Evolutionary conservation across 2,797 vertebrate genomes (phyloP), one percentile per base, ranked within the genome.

Genomic region (Lutjanus campechanus): DNA sequence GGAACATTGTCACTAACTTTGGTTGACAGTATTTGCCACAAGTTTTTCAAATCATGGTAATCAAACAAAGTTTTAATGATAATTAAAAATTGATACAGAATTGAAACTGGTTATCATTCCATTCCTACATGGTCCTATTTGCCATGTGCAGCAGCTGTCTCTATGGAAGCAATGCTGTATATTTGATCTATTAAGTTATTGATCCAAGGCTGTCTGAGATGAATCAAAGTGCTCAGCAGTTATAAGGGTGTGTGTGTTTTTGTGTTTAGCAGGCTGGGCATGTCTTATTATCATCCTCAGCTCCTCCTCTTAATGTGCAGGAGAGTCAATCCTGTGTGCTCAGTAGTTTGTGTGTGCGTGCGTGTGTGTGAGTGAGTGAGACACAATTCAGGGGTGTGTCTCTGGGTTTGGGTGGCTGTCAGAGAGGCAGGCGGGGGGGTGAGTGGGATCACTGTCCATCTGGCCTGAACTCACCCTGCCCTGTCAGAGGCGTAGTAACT

Each of bases 391-490:
- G 47, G 77, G 74, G 80, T 61, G 80, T 86, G 83, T 44, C 79
- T 69, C 29, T 69, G 41, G 25, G 61, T 73, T 59, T 72, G 66
- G 70, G 13, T 19, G 65, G 49, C 40, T 75, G 77, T 65, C 64
- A 64, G 59, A 25, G 9, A 71, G 40, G 9, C 47, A 55, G 36
- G 50, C 22, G 43, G 61, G 53, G 4, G 43, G 81, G 69, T 29
- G 69, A 74, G 85, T 84, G 49, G 69, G 76, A 82, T 90, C 73
- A 17, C 19, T 83, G 82, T 87, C 80, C 75, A 70, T 86, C 86
- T 91, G 90, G 77, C 86, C 88, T 82, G 22, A 6, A 36, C 77
- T 90, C 75, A 80, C 84, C 80, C 85, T 68, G 76, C 85, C 50
- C 58, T 15, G 53, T 88, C 88, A 73, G 36, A 80, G 75, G 59